Evolutionary conservation across 30 jellyfish, hydroid and myxozoan genomes (phyloP).

Genomic region (Calvadosia cruxmelitensis): DNA sequence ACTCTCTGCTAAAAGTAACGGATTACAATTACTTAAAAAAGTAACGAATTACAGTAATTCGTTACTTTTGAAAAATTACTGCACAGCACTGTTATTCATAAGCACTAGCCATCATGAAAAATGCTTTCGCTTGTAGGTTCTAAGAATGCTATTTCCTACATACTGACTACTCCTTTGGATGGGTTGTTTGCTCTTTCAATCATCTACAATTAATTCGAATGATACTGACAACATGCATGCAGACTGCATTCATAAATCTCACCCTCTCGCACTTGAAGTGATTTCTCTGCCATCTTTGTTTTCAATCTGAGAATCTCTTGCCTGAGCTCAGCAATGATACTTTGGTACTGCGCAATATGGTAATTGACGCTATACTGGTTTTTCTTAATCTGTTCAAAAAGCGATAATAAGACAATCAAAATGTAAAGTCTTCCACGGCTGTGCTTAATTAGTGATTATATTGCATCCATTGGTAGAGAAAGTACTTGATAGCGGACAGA

Average conservation of each 20-base stretch:
- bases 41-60: too few species aligned
- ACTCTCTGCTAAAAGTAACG: too few species aligned
- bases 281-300: constrained; percentile 54
- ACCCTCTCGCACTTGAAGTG: constrained; percentile 1
- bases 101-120: too few species aligned
- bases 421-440: background rate
- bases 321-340: constrained; percentile 83
- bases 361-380: constrained; percentile 88
- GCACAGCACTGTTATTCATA: too few species aligned
- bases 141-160: too few species aligned
- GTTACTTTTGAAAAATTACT: too few species aligned
- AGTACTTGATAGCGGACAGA: background rate
- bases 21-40: too few species aligned
- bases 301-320: constrained; percentile 78
- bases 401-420: background rate
- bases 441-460: background rate
- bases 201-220: too few species aligned
- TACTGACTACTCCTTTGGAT: too few species aligned
- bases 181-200: too few species aligned
- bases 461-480: background rate
- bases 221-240: too few species aligned
- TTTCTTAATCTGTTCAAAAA: constrained; percentile 47
- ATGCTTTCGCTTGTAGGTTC: too few species aligned
- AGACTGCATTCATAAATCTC: background rate
- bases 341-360: constrained; percentile 92